phyloP scores from a whole-genome alignment of 2,888 invertebrate genomes.

The Hirtodrosophila duncani region DNA sequence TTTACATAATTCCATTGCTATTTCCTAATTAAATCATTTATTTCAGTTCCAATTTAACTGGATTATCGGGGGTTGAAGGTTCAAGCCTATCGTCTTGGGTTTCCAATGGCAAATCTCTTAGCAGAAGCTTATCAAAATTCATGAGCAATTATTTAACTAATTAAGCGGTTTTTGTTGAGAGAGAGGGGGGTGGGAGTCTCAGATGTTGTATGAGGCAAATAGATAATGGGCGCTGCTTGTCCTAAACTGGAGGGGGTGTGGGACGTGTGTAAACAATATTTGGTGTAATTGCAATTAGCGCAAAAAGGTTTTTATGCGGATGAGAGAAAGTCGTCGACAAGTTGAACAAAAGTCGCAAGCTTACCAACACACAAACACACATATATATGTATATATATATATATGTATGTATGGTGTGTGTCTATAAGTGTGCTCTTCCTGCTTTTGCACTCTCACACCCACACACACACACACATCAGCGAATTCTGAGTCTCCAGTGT shows the following conservation, averaged over 20 bases:
- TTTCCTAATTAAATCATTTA: too few species aligned
- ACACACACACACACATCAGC: not conserved
- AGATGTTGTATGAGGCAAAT: too few species aligned
- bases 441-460: not conserved
- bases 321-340: too few species aligned
- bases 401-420: too few species aligned
- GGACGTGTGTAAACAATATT: constrained; percentile 49
- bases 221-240: too few species aligned
- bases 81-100: too few species aligned
- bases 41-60: too few species aligned
- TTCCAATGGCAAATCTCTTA: constrained; percentile 21
- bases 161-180: too few species aligned
- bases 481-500: not conserved
- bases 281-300: constrained; percentile 60
- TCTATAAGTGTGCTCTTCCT: not conserved
- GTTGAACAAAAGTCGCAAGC: constrained; percentile 12
- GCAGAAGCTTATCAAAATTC: not conserved
- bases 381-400: too few species aligned
- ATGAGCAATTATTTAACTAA: constrained; percentile 13
- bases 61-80: too few species aligned
- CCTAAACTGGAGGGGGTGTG: constrained; percentile 26
- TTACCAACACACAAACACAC: constrained; percentile 1
- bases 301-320: constrained; percentile 39
- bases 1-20: too few species aligned
- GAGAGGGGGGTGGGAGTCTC: too few species aligned